Base-by-base conservation (phyloP, 2,113 vertebrate genomes). In the Pseudolaguvia tuberculata region DNA sequence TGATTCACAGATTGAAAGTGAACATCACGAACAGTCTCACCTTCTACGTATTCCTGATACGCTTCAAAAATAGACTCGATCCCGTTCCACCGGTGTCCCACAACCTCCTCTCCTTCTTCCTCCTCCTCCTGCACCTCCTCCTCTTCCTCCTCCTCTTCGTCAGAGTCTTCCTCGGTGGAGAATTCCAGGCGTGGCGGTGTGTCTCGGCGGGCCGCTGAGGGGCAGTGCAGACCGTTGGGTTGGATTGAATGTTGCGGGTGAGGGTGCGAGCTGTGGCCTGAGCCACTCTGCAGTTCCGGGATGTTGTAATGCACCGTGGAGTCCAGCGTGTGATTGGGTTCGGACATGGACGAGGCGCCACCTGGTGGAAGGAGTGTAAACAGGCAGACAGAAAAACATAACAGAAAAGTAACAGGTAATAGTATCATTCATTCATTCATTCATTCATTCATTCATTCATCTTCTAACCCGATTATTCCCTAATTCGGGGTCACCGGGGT, bases 11-110 rank as follows among this genome's bases (percentile, higher is more conserved):
- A 42, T 42, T 5, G 9, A 42, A 42, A 4, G 7, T 9, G 7
- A 42, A 42, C 39, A 42, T 42, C 39, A 42, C 8, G 1, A 79
- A 56, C 76, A 21, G 35, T n/a, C 83, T 83, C 78, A 99, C 97
- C 96, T 92, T 99, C 97, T 81, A 94, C 89, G 51, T 97, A 96
- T 81, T 98, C 96, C 89, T 98, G 97, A 90, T 98, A 98, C 71
- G 97, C 95, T 89, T 97, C 96, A 84, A 97, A 96, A 83, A 98
- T 90, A 27, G 94, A 94, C 91, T 98, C 97, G 25, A 99, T 97
- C 80, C 97, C 97, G 81, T 94, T 94, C 97, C 97, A 99, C 84
- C 91, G 93, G 81, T 88, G 91, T 76, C 86, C 82, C 58, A 91
- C 90, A 79, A 82, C 86, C 6, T 90, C 90, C 0, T 92, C 91